Evolutionary conservation across 2,797 vertebrate genomes (phyloP), one percentile per base, ranked within the genome.

Genomic region (Sus cebifrons): DNA sequence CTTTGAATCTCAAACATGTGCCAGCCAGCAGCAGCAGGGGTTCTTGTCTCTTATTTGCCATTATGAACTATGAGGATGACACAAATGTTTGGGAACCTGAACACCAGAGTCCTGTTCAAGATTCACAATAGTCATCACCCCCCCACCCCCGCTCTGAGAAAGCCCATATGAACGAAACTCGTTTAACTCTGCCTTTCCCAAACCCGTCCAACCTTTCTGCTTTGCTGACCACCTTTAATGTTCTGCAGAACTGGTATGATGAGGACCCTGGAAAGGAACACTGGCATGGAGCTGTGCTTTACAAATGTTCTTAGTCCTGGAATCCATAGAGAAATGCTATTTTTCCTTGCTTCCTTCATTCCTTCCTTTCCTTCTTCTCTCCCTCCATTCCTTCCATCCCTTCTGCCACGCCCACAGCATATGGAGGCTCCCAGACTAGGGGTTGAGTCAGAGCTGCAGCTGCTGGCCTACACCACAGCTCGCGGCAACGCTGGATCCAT

Each of bases 121-220:
- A 77, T 40, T 54, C 56, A 62, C 32, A 77, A 9, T 36, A 56
- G 70, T 20, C 23, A 52, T 56, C 9, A 14, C n/a, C 27, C 64
- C 54, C 49, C 29, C 74, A 52, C 62, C 21, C 32, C 16, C 12
- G 23, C 23, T 13, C 65, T 12, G 32, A 88, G 25, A 90, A 56
- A 95, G 85, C 49, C 40, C 40, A 17, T 7, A 3, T 3, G 11
- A 77, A 60, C 32, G 29, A 85, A 54, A 56, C 11, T 68, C 52
- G 65, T 83, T 85, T 29, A 92, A 77, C 67, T 86, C 74, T 78
- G 29, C 17, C 27, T 74, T 78, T 82, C 65, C 86, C 29, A 23
- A 89, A 54, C 62, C 27, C 81, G 29, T 29, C 65, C 65, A n/a
- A 64, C 81, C 82, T 79, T 77, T 84, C 52, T 73, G 58, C 44